phyloP scores from a whole-genome alignment of 2,888 invertebrate species.

The Ophraella communa region DNA sequence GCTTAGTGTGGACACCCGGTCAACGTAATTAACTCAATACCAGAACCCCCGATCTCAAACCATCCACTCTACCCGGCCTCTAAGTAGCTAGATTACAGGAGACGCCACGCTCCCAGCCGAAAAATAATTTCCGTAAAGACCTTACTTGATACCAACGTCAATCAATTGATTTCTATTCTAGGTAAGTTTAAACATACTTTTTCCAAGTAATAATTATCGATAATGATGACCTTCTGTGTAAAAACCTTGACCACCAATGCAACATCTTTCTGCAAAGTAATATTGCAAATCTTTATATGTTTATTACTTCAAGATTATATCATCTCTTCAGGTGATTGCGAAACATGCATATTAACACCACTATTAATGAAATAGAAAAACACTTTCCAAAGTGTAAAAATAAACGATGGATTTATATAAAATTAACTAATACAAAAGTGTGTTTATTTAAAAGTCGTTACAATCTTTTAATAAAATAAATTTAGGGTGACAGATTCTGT shows the following conservation, averaged over 20 bases:
- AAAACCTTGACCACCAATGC: slow-evolving; percentile 6
- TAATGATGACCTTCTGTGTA: neutral
- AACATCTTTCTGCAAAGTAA: slow-evolving; percentile 1
- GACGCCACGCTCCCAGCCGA: slow-evolving; percentile 90
- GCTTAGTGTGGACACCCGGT: slow-evolving; percentile 97
- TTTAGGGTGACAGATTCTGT: too few relatives aligned
- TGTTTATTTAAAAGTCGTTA: too few relatives aligned
- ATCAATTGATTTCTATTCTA: neutral
- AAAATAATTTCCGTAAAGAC: neutral
- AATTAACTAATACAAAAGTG: too few relatives aligned
- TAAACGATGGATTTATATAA: neutral
- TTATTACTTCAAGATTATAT: slow-evolving; percentile 4
- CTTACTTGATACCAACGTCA: too few relatives aligned
- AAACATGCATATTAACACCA: neutral
- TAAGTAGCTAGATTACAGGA: slow-evolving; percentile 96
- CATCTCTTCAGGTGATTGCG: neutral
- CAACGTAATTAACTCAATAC: slow-evolving; percentile 73
- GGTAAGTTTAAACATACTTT: too few relatives aligned
- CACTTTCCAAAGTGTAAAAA: too few relatives aligned
- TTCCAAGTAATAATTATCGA: neutral
- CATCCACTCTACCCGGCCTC: slow-evolving; percentile 90
- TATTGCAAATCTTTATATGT: neutral
- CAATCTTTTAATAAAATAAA: too few relatives aligned
- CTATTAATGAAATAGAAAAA: too few relatives aligned
- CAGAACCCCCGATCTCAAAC: slow-evolving; percentile 88